Evolutionary conservation across 2,113 vertebrate genomes (phyloP), one percentile per base, ranked within the genome.

Genomic region (Actinemys pallida): DNA sequence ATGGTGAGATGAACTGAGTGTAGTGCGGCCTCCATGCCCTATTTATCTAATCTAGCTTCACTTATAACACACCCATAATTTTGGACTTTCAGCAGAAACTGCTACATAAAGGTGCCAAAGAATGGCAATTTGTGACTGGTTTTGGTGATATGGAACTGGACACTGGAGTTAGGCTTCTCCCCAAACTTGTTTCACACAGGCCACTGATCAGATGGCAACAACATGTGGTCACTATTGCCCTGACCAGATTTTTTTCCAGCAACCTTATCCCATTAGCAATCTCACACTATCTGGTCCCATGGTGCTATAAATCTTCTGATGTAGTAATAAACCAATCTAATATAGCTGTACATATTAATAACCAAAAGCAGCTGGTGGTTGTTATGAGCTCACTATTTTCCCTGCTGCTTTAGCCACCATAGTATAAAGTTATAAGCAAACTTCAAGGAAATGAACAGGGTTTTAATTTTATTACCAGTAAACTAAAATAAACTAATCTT

Each of bases 251-350:
- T 82, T 39, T 42, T 87, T 39, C 45, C 69, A 91, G 87, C 62
- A 84, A 86, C 5, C 4, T 80, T 13, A 52, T 75, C 57, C 24
- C 2, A 3, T 92, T 92, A 96, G 42, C 57, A 39, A 81, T 90
- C 84, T 91, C 81, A 54, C 85, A 80, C 92, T 94, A 95, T 94
- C 88, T 96, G 90, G 88, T 56, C 75, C 42, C 86, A 53, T 87
- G 45, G 86, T 93, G 19, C 83, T 90, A 57, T 59, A 86, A 96
- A 97, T 65, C 93, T 96, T 88, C 94, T 96, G 94, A 94, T 91
- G 86, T 96, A 96, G 97, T 96, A 97, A 95, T 97, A 97, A 96
- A 86, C 79, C 59, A 82, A 1, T 49, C 86, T 95, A 96, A 97
- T 92, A 96, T 95, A 97, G 92, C 45, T 94, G 96, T 90, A 94